Evolutionary conservation across 2,888 invertebrate genomes (phyloP).

Genomic region (Microctonus brassicae): DNA sequence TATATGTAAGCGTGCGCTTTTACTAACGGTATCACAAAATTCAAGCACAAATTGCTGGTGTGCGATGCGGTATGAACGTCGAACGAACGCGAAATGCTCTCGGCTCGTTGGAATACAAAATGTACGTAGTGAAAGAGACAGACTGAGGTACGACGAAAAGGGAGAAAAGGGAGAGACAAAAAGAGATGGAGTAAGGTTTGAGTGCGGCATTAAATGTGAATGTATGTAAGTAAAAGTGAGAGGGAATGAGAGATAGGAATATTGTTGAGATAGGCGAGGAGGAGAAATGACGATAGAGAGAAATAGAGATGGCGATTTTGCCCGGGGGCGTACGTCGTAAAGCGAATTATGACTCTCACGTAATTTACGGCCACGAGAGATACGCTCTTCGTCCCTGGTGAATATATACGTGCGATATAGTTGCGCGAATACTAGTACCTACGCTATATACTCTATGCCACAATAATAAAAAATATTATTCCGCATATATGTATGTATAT

Average conservation of each 20-base stretch:
- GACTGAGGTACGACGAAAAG: background rate
- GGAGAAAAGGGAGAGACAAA: constrained; percentile 5
- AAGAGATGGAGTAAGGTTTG: constrained; percentile 13
- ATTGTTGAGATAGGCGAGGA: constrained; percentile 8
- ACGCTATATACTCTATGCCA: background rate
- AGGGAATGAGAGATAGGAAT: background rate
- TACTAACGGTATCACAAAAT: constrained; percentile 13
- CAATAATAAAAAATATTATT: background rate
- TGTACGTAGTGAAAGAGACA: constrained; percentile 21
- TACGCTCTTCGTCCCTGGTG: constrained; percentile 28
- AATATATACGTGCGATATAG: constrained; percentile 12
- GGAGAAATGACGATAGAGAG: constrained; percentile 8
- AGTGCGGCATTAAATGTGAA: no score
- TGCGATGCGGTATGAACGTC: background rate
- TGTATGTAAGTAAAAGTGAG: background rate
- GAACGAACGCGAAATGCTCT: constrained; percentile 27
- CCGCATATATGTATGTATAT: background rate
- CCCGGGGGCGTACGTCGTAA: constrained; percentile 48
- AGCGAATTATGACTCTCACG: constrained; percentile 50
- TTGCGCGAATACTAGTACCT: background rate
- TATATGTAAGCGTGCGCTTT: background rate
- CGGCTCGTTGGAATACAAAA: constrained; percentile 39
- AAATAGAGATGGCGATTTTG: constrained; percentile 32
- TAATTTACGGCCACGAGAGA: constrained; percentile 49
- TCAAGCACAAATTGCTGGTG: constrained; percentile 18